Conservation (phyloP, 2,797 vertebrate genomes). For the Cebuella pygmaea region DNA sequence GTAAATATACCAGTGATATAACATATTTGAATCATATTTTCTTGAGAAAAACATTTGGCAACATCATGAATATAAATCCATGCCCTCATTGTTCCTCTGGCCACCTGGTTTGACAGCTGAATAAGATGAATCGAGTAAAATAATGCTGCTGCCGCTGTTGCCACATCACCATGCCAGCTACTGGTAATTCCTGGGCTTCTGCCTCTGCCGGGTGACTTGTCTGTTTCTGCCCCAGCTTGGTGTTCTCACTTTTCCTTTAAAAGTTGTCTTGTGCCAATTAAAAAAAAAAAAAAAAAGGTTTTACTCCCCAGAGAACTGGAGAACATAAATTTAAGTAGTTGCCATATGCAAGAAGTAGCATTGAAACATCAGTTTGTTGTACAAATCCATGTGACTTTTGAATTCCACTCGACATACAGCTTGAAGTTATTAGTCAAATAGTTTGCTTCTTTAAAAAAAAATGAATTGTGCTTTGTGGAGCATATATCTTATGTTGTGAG, state of each 20-base stretch:
- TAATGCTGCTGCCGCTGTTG: neutral
- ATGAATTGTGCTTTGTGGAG: neutral
- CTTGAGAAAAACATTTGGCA: conserved; percentile 1
- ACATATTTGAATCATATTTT: neutral
- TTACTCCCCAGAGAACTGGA: neutral
- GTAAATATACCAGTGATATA: neutral
- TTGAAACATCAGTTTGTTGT: neutral
- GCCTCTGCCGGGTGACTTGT: neutral
- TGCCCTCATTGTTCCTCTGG: neutral
- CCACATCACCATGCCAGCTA: neutral
- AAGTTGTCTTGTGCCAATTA: neutral
- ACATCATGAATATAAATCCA: conserved; percentile 26
- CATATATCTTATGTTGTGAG: neutral
- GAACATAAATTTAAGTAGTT: neutral
- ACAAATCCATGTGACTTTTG: neutral
- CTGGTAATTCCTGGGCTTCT: neutral
- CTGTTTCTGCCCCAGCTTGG: neutral
- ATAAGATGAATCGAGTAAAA: neutral
- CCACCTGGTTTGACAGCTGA: neutral
- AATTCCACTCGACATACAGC: neutral
- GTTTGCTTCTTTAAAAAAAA: neutral
- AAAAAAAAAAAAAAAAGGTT: neutral
- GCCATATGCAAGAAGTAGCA: neutral
- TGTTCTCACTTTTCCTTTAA: neutral
- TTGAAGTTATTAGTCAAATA: neutral